Base-by-base conservation (phyloP, 2,113 vertebrate species). In the Acanthochromis polyacanthus region DNA sequence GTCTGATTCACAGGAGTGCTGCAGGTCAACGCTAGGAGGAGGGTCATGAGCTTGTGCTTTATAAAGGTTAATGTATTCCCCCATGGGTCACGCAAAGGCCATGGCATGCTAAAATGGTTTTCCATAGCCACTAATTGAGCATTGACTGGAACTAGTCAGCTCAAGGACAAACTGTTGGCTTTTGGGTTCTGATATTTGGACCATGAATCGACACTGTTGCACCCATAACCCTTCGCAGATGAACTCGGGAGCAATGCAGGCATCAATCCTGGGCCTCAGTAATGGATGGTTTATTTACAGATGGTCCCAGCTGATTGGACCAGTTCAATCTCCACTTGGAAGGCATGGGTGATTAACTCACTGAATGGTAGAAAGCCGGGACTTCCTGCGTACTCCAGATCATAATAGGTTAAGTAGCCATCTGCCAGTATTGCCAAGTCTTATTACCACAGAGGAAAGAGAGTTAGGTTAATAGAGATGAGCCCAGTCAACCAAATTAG, bases 111-210 rank as follows among this genome's bases (percentile, higher is more conserved):
- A 51, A 82, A 66, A 75, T 57, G 20, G 19, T 77, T 82, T 61
- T 58, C 48, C 51, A 71, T 71, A 61, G 65, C 68, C 83, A 75
- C 81, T 86, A 79, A 90, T 60, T 62, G 61, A 83, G 52, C 64
- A 72, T 75, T 60, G 84, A 84, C 30, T 75, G 64, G 4, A 20
- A 80, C 74, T 36, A 40, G 50, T 89, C 74, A 76, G 16, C 40
- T 76, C 65, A 72, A 83, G 77, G 78, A 68, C 55, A 9, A 43
- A 46, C 9, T 8, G 60, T 16, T 68, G 22, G 15, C 46, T 64
- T 74, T 46, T 66, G 14, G 43, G 45, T 77, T 58, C n/a, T 10
- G 10, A 25, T 30, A 10, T 36, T 19, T 60, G 23, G 40, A 19
- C 2, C 53, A 43, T 30, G 45, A 48, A n/a, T 30, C 25, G 40